Evolutionary conservation across 1,140 invertebrate genomes (phyloP).

Genomic region (Hylyphantes graminicola): DNA sequence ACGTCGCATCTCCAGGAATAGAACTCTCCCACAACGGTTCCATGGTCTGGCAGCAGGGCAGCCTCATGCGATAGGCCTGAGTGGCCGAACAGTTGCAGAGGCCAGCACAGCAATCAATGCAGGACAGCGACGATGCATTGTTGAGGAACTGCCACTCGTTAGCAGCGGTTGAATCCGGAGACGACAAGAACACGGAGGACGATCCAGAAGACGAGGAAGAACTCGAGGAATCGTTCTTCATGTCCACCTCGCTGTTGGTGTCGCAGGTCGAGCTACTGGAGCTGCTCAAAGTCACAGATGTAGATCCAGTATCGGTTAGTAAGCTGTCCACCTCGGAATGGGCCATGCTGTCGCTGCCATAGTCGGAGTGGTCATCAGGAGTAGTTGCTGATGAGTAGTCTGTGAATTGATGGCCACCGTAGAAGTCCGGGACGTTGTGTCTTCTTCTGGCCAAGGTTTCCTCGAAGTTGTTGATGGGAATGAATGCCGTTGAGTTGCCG

Average conservation of each 20-base stretch:
- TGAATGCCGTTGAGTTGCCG: slow-evolving; percentile 19
- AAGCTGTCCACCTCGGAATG: slow-evolving; percentile 57
- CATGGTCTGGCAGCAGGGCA: slow-evolving; percentile 60
- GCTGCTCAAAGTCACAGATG: slow-evolving; percentile 30
- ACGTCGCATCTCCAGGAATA: slow-evolving; percentile 10
- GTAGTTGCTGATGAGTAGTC: slow-evolving; percentile 17
- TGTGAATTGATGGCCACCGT: slow-evolving; percentile 54
- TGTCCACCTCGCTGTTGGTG: slow-evolving; percentile 39
- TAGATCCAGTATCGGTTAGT: slow-evolving; percentile 44
- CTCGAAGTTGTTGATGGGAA: slow-evolving; percentile 48
- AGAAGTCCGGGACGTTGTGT: slow-evolving; percentile 50
- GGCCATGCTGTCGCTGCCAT: slow-evolving; percentile 52
- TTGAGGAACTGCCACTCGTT: slow-evolving; percentile 28
- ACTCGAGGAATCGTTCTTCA: slow-evolving; percentile 40
- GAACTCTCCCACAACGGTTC: slow-evolving; percentile 61
- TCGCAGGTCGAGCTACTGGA: slow-evolving; percentile 44
- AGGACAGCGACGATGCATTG: not conserved
- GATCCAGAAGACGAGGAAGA: not conserved
- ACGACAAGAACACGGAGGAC: not conserved
- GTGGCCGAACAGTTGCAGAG: slow-evolving; percentile 20
- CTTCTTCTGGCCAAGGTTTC: slow-evolving; percentile 32
- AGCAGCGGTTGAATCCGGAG: not conserved
- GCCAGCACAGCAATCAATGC: slow-evolving; percentile 37
- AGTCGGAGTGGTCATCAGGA: slow-evolving; percentile 50
- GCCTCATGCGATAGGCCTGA: slow-evolving; percentile 39